Evolutionary conservation across 1,140 invertebrate species (phyloP).

Genomic region (Papilio machaon): DNA sequence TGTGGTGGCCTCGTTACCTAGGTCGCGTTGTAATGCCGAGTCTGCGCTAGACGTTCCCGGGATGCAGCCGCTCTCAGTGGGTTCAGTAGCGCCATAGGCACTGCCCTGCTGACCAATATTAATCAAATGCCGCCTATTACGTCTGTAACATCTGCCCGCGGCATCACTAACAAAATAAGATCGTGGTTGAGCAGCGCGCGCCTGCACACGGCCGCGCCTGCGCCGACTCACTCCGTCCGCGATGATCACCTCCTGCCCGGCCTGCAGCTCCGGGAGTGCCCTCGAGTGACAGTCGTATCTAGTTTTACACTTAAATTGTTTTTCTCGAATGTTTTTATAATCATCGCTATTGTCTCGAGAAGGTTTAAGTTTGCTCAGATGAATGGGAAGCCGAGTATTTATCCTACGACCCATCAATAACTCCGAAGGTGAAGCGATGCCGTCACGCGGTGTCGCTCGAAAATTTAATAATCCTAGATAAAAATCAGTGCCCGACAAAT

Average conservation of each 20-base stretch:
- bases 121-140: no score
- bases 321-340: not conserved
- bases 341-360: conserved; percentile 10
- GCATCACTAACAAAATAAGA: conserved; percentile 17
- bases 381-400: conserved; percentile 6
- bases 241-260: not conserved
- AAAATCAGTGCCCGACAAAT: not conserved
- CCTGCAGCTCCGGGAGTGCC: not conserved
- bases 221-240: not conserved
- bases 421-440: not conserved
- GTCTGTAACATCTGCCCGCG: not conserved
- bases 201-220: not conserved
- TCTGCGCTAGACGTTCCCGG: no score
- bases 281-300: not conserved
- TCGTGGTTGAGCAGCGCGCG: conserved; percentile 12
- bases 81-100: no score
- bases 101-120: no score
- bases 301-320: not conserved
- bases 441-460: not conserved
- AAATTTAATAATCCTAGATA: conserved; percentile 6
- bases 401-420: conserved; percentile 13
- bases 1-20: no score
- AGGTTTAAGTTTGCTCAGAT: conserved; percentile 15
- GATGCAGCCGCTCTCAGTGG: no score
- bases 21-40: no score